Conservation (phyloP, 2,888 invertebrate genomes). For the Oconnorella tubifera region DNA sequence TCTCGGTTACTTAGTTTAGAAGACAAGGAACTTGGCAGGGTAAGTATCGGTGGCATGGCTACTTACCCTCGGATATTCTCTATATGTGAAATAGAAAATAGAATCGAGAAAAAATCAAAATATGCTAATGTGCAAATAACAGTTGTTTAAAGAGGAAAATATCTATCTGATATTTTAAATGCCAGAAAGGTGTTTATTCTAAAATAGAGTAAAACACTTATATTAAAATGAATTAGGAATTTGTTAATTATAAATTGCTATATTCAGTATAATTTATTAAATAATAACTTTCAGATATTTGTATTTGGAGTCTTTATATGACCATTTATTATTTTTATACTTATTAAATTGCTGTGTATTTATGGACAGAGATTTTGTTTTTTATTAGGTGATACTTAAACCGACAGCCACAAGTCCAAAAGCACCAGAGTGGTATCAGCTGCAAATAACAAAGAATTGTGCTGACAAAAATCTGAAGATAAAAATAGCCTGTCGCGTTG, state of each 20-base stretch:
- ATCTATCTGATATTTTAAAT: too few species aligned
- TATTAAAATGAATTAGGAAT: too few species aligned
- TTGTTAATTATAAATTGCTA: background rate
- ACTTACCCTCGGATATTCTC: too few species aligned
- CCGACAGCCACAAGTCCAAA: conserved; percentile 58
- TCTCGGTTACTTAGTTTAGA: conserved; percentile 96
- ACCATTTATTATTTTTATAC: background rate
- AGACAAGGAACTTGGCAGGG: conserved; percentile 94
- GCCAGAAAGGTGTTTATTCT: too few species aligned
- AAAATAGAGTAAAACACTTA: too few species aligned
- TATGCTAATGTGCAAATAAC: too few species aligned
- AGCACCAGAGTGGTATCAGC: conserved; percentile 86
- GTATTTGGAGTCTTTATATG: background rate
- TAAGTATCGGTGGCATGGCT: too few species aligned
- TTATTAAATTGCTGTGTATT: too few species aligned
- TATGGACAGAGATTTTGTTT: too few species aligned
- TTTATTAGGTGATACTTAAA: conserved; percentile 56
- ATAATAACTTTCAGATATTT: background rate
- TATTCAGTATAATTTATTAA: background rate
- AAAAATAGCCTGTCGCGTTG: conserved; percentile 97
- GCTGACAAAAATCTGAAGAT: conserved; percentile 77
- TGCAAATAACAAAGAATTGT: conserved; percentile 83
- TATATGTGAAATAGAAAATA: too few species aligned
- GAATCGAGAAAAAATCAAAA: too few species aligned
- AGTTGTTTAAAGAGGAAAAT: too few species aligned